These are phyloP conservation scores for Clarias macrocephalus DNA, from an alignment of 2,113 vertebrate species.

Conservation along the genomic window DNA sequence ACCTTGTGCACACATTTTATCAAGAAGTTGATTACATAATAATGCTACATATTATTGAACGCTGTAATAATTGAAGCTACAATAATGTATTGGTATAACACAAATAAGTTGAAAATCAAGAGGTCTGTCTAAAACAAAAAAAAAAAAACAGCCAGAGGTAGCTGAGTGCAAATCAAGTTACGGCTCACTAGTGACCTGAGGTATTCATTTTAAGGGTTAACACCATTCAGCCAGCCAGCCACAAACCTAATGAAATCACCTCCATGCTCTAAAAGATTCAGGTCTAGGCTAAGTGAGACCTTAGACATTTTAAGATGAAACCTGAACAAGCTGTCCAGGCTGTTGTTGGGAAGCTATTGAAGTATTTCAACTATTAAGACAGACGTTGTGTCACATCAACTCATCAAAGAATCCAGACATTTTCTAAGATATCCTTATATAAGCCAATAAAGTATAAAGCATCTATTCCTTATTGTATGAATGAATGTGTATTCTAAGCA, in stretches of 20 bases:
- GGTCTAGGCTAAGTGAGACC: conserved; percentile 6
- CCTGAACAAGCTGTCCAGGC: not conserved
- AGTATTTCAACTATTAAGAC: not conserved
- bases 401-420: not conserved
- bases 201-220: conserved; percentile 15
- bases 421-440: not conserved
- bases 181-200: not conserved
- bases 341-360: not conserved
- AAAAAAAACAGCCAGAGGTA: not conserved
- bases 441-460: not conserved
- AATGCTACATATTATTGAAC: not conserved
- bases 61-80: not conserved
- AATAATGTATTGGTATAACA: not conserved
- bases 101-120: not conserved
- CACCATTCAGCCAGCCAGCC: conserved; percentile 7
- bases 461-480: not conserved
- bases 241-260: conserved; percentile 16
- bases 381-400: not conserved
- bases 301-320: not conserved
- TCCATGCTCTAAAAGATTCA: not conserved
- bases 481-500: not conserved
- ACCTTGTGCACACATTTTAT: not conserved
- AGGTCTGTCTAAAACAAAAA: not conserved
- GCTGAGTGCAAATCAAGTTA: not conserved
- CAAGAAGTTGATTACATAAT: not conserved